Evolutionary conservation across 2,113 vertebrate species (phyloP).

Genomic region (Maccullochella peelii): DNA sequence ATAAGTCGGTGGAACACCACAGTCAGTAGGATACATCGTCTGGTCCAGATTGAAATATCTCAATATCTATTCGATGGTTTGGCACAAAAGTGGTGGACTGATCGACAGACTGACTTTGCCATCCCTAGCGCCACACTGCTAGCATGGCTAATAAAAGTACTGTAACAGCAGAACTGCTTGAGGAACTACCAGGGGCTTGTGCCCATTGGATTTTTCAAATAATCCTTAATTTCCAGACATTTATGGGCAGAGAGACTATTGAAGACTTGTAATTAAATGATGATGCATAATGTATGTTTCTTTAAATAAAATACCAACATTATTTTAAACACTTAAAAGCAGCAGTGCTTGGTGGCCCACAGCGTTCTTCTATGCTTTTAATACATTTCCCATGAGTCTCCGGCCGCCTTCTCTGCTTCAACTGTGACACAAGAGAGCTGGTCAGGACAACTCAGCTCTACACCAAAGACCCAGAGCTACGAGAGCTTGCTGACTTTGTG

Average conservation of each 20-base stretch:
- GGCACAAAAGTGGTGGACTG: not conserved
- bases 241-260: not conserved
- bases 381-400: not conserved
- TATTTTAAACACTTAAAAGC: not conserved
- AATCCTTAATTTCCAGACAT: not conserved
- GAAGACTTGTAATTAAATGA: not conserved
- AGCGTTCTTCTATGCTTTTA: not conserved
- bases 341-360: not conserved
- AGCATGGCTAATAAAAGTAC: not conserved
- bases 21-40: not conserved
- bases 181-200: not conserved
- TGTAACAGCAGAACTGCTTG: not conserved
- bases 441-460: not conserved
- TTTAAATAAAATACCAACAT: not conserved
- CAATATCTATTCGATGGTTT: too few species aligned
- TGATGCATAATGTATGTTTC: not conserved
- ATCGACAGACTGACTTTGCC: not conserved
- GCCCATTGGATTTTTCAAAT: not conserved
- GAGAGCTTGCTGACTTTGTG: not conserved
- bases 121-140: too few species aligned
- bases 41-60: too few species aligned
- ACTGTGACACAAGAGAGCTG: not conserved
- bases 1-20: not conserved
- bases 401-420: not conserved
- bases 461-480: not conserved